Percentiles rank a stretch among this genome's conserved stretches.
These are phyloP conservation scores for Macrotis lagotis DNA, from an alignment of 2,113 vertebrate species.

Conservation along the genomic window DNA sequence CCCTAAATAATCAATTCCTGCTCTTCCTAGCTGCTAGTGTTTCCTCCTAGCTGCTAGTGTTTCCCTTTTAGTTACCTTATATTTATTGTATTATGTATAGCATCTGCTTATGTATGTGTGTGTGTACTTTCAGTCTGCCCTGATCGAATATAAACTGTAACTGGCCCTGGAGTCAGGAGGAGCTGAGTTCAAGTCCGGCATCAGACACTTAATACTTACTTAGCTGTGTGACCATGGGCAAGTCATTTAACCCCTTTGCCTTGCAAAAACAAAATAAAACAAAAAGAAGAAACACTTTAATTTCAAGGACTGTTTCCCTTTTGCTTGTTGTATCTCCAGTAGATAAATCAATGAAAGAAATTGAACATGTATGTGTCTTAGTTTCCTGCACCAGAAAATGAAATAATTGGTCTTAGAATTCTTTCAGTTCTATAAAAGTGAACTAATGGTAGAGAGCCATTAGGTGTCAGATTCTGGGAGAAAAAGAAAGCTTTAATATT, in stretches of 20 bases:
- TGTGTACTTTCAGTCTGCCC: neutral
- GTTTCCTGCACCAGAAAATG: neutral
- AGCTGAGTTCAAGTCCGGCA: no score
- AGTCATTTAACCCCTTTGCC: no score
- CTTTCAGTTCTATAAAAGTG: neutral
- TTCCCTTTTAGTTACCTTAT: neutral
- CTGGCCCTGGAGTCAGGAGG: no score
- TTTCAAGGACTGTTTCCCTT: neutral
- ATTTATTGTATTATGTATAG: neutral
- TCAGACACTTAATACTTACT: no score
- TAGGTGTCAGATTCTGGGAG: neutral
- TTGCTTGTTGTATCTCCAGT: neutral
- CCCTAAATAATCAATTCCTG: neutral
- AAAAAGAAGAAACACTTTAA: no score
- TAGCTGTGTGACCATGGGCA: no score
- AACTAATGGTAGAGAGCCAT: neutral
- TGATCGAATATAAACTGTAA: neutral
- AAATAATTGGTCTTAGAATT: neutral
- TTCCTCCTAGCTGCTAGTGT: neutral
- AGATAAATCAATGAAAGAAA: neutral
- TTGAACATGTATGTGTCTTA: neutral
- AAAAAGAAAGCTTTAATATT: neutral
- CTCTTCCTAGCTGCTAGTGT: neutral
- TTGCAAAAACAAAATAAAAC: no score
- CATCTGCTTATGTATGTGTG: neutral